Evolutionary conservation across 2,113 vertebrate genomes (phyloP).

Genomic region (Columbina picui): DNA sequence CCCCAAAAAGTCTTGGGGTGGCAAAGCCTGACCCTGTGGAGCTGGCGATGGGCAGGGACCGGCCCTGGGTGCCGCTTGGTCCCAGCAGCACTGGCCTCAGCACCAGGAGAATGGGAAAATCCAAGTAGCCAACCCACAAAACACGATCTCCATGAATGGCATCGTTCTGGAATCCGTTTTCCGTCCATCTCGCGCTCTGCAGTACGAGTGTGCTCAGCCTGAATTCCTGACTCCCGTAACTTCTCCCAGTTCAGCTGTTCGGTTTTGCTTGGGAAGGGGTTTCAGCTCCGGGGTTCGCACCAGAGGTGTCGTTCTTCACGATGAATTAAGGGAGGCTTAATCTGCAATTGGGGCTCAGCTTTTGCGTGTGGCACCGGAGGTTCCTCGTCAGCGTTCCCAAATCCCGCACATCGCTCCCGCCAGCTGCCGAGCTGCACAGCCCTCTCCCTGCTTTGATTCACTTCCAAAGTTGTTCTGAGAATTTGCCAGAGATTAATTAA

Average conservation of each 20-base stretch:
- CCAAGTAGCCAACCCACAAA: slow-evolving; percentile 18
- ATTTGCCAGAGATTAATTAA: slow-evolving; percentile 14
- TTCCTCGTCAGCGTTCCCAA: slow-evolving; percentile 41
- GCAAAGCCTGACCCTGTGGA: accelerated
- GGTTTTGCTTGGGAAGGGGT: not conserved
- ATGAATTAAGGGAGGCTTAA: not conserved
- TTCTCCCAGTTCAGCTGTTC: slow-evolving; percentile 47
- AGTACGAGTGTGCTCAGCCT: not conserved
- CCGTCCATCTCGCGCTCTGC: not conserved
- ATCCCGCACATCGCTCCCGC: not conserved
- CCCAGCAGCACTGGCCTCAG: not conserved
- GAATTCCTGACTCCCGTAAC: slow-evolving; percentile 9
- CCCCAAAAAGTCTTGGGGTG: not conserved
- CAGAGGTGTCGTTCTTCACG: not conserved
- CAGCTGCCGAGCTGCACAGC: slow-evolving; percentile 24
- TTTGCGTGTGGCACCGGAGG: slow-evolving; percentile 34
- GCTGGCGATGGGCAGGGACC: accelerated
- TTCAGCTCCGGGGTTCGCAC: not conserved
- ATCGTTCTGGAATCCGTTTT: not conserved
- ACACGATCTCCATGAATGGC: not conserved
- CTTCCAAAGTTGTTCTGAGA: slow-evolving; percentile 14
- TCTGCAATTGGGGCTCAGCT: not conserved
- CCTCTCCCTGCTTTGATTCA: slow-evolving; percentile 22
- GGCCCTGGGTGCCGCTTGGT: not conserved
- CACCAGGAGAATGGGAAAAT: not conserved